phyloP scores from a whole-genome alignment of 2,797 vertebrate genomes.

The Glossophaga mutica region DNA sequence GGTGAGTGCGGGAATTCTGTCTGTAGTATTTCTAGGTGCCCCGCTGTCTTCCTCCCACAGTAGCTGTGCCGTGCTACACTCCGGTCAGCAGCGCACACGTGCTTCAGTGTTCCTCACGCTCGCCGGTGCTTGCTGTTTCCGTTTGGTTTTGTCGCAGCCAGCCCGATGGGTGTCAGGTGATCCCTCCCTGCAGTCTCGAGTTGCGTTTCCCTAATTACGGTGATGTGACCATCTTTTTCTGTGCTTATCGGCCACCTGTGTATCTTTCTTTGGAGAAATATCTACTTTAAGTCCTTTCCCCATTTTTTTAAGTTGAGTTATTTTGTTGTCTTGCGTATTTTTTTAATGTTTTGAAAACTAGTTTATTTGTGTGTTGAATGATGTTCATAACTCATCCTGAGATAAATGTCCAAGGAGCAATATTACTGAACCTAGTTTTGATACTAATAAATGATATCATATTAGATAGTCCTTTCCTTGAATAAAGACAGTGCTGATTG shows the following conservation, averaged over 20 bases:
- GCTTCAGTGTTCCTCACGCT: neutral
- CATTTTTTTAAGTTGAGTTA: neutral
- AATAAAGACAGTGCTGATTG: neutral
- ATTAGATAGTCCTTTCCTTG: neutral
- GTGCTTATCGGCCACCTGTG: neutral
- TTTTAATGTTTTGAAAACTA: neutral
- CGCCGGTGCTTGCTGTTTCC: neutral
- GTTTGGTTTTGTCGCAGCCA: neutral
- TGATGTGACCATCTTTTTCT: neutral
- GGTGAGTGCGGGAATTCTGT: no score
- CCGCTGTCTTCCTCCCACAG: neutral
- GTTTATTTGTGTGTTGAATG: neutral
- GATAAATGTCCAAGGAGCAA: neutral
- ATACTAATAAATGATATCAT: neutral
- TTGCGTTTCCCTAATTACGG: neutral
- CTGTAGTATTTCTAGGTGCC: neutral
- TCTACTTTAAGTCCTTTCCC: neutral
- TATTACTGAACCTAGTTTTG: neutral
- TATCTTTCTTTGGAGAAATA: neutral
- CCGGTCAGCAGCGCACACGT: fast-evolving
- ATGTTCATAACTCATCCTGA: neutral
- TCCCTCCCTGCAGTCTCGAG: neutral
- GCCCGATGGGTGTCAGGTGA: neutral
- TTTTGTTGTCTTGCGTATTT: neutral
- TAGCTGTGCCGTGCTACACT: neutral